Conservation (phyloP, 35 echinoderm and acorn worm species). For the Apostichopus californicus region DNA sequence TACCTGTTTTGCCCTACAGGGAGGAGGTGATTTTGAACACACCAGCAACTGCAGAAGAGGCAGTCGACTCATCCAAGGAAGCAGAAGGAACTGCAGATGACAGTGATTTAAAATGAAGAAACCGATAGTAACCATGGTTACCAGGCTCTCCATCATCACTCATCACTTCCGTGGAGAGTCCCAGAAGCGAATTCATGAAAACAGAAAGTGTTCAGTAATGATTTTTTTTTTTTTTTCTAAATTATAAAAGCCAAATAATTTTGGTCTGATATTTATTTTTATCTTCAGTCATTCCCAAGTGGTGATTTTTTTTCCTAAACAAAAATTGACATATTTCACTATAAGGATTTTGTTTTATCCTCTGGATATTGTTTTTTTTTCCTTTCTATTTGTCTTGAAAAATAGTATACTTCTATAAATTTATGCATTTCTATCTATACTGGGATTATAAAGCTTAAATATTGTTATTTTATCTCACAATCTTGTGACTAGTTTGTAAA, state of each 20-base stretch:
- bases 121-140: neutral
- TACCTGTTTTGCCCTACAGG: neutral
- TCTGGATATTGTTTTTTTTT: no score
- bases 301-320: neutral
- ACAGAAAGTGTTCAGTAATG: neutral
- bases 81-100: neutral
- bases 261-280: neutral
- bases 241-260: neutral
- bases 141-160: neutral
- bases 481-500: neutral
- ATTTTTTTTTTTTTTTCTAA: neutral
- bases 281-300: neutral
- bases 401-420: neutral
- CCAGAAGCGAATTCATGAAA: neutral
- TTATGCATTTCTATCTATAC: neutral
- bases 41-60: neutral
- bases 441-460: neutral
- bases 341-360: no score
- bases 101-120: neutral
- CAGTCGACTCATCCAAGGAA: neutral
- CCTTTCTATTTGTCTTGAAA: neutral
- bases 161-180: neutral
- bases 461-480: neutral
- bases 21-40: neutral
- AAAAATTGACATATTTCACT: no score